Conservation (phyloP, 2,888 invertebrate species). For the Diplazon laetatorius region DNA sequence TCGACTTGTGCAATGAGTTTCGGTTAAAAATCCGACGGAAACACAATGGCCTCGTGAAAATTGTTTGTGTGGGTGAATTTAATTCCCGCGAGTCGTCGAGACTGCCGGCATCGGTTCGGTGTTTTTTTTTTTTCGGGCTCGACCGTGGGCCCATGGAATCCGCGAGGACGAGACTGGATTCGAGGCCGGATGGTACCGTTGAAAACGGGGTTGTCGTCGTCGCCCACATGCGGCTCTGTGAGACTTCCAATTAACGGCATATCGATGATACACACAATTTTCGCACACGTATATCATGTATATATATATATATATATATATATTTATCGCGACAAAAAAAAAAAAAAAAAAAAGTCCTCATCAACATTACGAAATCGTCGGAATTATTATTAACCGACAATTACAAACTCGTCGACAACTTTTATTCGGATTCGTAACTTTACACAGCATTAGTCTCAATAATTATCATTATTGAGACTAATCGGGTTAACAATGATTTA, state of each 20-base stretch:
- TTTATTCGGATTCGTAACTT: neutral
- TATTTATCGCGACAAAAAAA: too few relatives aligned
- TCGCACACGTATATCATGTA: neutral
- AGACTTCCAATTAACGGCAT: slow-evolving; percentile 66
- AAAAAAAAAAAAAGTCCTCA: neutral
- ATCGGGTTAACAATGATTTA: neutral
- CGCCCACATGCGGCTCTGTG: slow-evolving; percentile 53
- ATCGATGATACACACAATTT: slow-evolving; percentile 61
- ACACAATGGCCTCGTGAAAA: neutral
- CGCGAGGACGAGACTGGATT: slow-evolving; percentile 12
- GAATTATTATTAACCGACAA: neutral
- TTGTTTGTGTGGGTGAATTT: neutral
- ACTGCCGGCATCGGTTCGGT: neutral
- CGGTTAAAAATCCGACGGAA: neutral
- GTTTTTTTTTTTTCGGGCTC: slow-evolving; percentile 19
- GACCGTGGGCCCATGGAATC: neutral
- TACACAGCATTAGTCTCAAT: neutral
- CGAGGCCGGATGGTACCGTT: slow-evolving; percentile 32
- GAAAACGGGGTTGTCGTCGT: slow-evolving; percentile 52
- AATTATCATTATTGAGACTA: neutral
- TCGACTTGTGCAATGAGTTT: neutral
- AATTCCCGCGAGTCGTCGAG: neutral
- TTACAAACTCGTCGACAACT: neutral
- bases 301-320: neutral
- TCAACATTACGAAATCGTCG: neutral